A percentile compares a stretch with the other conserved stretches of the same genome.
These are phyloP conservation scores for Allygus modestus DNA, from an alignment of 2,888 invertebrate genomes.

Conservation along the genomic window DNA sequence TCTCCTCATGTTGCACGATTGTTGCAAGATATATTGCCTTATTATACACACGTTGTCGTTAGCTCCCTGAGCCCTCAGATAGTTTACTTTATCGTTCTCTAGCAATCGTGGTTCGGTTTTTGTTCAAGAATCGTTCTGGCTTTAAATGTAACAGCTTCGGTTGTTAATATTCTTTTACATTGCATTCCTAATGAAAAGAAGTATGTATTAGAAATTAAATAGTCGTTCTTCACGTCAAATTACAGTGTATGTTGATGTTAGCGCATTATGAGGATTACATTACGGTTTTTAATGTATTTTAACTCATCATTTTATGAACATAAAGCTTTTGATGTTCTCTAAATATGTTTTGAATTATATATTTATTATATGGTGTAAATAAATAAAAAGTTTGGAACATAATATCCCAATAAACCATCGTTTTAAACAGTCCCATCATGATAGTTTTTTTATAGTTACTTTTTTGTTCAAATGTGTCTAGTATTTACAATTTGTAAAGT, in stretches of 20 bases:
- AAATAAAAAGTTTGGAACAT: not conserved
- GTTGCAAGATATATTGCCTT: constrained; percentile 58
- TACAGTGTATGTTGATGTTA: constrained; percentile 22
- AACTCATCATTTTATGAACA: not conserved
- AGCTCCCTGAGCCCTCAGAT: constrained; percentile 7
- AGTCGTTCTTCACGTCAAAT: constrained; percentile 25
- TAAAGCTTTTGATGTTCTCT: constrained; percentile 1
- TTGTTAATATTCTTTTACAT: constrained; percentile 21
- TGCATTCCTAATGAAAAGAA: constrained; percentile 2
- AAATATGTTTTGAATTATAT: not conserved
- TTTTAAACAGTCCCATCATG: not conserved
- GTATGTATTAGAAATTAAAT: constrained; percentile 23
- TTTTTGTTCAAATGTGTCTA: not conserved
- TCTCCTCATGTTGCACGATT: constrained; percentile 41
- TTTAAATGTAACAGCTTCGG: constrained; percentile 19
- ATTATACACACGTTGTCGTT: constrained; percentile 50
- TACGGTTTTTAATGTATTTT: constrained; percentile 1
- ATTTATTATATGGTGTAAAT: constrained; percentile 22
- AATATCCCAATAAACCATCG: not conserved
- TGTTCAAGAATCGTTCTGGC: constrained; percentile 38
- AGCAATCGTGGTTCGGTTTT: constrained; percentile 44
- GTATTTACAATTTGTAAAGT: not conserved
- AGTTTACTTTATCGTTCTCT: constrained; percentile 10
- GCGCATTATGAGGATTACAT: not conserved
- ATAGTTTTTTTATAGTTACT: not conserved